These are phyloP conservation scores for Halichondria panicea DNA, from an alignment of 37 sponge, comb jelly and placozoan species.

Conservation along the genomic window DNA sequence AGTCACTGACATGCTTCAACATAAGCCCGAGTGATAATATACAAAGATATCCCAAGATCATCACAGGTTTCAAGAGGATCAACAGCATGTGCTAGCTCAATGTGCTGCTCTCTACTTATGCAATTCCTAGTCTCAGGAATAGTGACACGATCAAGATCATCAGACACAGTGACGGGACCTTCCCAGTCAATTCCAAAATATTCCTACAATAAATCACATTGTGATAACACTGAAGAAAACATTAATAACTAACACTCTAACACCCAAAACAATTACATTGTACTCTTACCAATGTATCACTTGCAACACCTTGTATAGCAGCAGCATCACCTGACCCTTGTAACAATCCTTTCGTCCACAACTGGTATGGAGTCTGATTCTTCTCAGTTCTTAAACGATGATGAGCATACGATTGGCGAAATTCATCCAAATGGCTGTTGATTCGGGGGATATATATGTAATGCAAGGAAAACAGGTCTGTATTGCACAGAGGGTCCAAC, in stretches of 20 bases:
- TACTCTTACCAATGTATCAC: background rate
- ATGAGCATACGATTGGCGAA: slow-evolving; percentile 49
- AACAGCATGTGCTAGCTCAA: background rate
- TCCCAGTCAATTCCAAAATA: slow-evolving; percentile 6
- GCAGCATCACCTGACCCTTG: background rate
- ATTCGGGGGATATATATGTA: slow-evolving; percentile 45
- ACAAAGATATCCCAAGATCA: background rate
- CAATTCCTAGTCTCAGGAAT: background rate
- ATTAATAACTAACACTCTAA: no score
- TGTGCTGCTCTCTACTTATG: background rate
- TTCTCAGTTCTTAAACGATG: no score
- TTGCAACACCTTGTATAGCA: background rate
- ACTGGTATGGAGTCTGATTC: no score
- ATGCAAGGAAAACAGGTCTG: slow-evolving; percentile 62
- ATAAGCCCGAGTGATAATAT: background rate
- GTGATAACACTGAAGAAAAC: background rate
- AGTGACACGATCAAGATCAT: background rate
- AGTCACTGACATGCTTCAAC: background rate
- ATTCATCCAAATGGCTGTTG: slow-evolving; percentile 40
- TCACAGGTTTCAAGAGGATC: background rate
- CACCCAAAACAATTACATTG: no score
- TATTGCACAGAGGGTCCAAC: slow-evolving; percentile 12
- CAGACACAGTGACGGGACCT: background rate
- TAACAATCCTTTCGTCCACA: background rate
- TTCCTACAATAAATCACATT: background rate